Conservation (phyloP, 2,113 vertebrate genomes). For the Plecotus auritus region DNA sequence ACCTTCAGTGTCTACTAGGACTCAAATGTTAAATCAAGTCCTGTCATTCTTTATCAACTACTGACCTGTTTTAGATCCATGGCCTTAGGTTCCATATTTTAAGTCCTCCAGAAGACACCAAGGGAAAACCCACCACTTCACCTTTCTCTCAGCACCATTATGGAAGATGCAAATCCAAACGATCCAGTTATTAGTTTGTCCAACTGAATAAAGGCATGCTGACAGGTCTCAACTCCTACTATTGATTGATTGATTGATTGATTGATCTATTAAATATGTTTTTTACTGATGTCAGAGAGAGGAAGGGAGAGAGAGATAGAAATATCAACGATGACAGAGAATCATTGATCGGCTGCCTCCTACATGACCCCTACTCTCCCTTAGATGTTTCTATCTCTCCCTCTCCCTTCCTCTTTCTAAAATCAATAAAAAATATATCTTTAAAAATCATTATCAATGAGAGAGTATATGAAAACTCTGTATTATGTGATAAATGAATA, state of each 20-base stretch:
- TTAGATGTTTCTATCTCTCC: too few species aligned
- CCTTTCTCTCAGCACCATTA: neutral
- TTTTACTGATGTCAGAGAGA: neutral
- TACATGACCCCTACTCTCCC: too few species aligned
- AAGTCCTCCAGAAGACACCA: neutral
- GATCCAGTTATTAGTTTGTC: neutral
- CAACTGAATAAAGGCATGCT: neutral
- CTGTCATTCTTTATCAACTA: neutral
- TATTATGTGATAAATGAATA: neutral
- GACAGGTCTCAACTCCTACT: neutral
- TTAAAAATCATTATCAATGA: neutral
- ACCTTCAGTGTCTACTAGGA: neutral
- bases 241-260: neutral
- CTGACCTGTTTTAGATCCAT: neutral
- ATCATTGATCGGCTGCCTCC: too few species aligned
- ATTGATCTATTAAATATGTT: too few species aligned
- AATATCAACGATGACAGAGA: neutral
- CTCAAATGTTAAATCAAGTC: neutral
- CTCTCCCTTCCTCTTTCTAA: too few species aligned
- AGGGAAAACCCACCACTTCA: neutral
- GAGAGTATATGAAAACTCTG: neutral
- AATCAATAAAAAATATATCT: neutral
- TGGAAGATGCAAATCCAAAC: neutral
- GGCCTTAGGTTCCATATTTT: neutral
- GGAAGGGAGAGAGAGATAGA: neutral